Evolutionary conservation across 2,797 vertebrate species (phyloP), one percentile per base, ranked within the genome.

Genomic region (Crenuchus spilurus): DNA sequence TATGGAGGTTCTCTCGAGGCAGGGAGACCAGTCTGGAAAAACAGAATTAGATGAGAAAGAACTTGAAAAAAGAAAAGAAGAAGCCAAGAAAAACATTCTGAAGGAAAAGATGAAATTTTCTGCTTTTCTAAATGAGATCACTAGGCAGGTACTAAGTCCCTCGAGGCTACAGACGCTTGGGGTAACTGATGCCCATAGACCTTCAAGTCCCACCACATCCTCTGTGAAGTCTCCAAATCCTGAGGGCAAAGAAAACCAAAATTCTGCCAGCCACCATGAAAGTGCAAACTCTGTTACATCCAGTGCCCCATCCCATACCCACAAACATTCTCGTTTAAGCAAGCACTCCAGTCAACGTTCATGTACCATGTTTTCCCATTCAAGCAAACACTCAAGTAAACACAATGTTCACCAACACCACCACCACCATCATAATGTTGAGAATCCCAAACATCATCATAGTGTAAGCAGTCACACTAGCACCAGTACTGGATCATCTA

Each of bases 51-150:
- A 90, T 77, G 81, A 79, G 58, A 72, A 76, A 35, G 82, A 88
- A n/a, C 30, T 71, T 18, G 84, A 86, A 28, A 84, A 6, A n/a
- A 87, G 49, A 44, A 91, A 84, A 75, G 76, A 75, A 18, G 88
- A 89, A 68, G 85, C 85, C 33, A 86, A 6, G 18, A 87, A 89
- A 81, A 84, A 86, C 65, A 75, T 92, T 31, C 65, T 87, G 54
- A 91, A 91, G 69, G 92, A 94, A 75, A 95, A 95, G 85, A 87
- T 84, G 26, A 91, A 89, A 62, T 95, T 95, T 77, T 95, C 94
- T 1, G 88, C 89, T 1, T 95, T 95, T 76, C 88, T 95, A 13
- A 93, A 95, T 57, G 94, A 95, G 83, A 95, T 95, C 78, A 95
- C 94, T 4, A 83, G 87, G 13, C 94, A 94, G 80, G 93, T 95